phyloP scores from a whole-genome alignment of 2,797 vertebrate species.

The Rhinoraja longicauda region DNA sequence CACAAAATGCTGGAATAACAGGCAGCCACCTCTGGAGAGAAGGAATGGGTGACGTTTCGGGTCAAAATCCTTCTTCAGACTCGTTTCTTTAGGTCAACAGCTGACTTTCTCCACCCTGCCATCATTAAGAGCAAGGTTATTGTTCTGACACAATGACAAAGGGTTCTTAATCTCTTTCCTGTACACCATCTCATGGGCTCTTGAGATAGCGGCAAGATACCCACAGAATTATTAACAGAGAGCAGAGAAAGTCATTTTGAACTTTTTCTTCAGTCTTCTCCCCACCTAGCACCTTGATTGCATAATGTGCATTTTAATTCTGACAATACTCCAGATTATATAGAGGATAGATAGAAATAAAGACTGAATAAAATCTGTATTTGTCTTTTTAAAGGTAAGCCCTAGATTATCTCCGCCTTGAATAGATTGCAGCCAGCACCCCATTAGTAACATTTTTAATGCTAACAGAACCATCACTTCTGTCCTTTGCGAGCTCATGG shows the following conservation, averaged over 20 bases:
- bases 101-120: no score
- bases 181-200: no score
- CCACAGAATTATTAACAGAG: not conserved
- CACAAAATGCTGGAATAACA: no score
- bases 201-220: not conserved
- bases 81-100: no score
- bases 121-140: no score
- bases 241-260: not conserved
- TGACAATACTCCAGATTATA: not conserved
- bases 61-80: no score
- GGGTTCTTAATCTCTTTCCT: no score
- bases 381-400: not conserved
- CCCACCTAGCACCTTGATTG: not conserved
- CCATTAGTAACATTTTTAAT: not conserved
- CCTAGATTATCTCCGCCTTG: not conserved
- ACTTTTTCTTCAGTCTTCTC: not conserved
- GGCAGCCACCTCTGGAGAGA: no score
- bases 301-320: not conserved
- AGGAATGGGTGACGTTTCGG: no score
- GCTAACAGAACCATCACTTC: not conserved
- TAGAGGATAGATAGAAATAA: not conserved
- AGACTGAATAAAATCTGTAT: not conserved
- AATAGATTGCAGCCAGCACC: not conserved
- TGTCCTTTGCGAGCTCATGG: not conserved
- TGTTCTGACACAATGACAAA: no score